Conservation (phyloP, 2,797 vertebrate genomes). For the Pseudochirops cupreus region DNA sequence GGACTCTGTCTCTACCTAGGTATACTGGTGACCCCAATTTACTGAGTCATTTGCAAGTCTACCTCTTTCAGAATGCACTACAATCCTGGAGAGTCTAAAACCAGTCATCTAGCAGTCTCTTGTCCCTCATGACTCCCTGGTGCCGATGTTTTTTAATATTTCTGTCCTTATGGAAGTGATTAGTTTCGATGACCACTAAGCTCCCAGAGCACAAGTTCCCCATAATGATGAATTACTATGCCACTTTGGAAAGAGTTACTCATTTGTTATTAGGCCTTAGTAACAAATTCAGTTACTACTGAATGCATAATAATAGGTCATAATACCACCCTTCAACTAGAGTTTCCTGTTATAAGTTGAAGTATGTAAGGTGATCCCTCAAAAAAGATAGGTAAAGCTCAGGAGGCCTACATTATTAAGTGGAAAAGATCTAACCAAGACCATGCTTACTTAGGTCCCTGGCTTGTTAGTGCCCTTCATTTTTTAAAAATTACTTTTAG, state of each 20-base stretch:
- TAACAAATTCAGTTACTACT: neutral
- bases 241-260: neutral
- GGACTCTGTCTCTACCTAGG: neutral
- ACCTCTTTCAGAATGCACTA: neutral
- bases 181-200: neutral
- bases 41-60: neutral
- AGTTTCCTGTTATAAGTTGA: neutral
- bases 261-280: neutral
- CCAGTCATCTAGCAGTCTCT: neutral
- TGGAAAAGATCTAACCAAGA: neutral
- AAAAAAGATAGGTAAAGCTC: neutral
- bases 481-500: no score
- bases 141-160: neutral
- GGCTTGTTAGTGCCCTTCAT: no score
- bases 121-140: neutral
- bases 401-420: neutral
- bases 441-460: neutral
- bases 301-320: no score
- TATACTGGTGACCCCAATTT: neutral
- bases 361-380: neutral
- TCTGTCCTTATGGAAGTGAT: neutral
- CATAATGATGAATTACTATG: neutral
- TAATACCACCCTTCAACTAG: neutral
- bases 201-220: neutral
- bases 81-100: neutral